Evolutionary conservation across 1,140 invertebrate species (phyloP), one percentile per base, ranked within the genome.

Genomic region (Periplaneta americana): DNA sequence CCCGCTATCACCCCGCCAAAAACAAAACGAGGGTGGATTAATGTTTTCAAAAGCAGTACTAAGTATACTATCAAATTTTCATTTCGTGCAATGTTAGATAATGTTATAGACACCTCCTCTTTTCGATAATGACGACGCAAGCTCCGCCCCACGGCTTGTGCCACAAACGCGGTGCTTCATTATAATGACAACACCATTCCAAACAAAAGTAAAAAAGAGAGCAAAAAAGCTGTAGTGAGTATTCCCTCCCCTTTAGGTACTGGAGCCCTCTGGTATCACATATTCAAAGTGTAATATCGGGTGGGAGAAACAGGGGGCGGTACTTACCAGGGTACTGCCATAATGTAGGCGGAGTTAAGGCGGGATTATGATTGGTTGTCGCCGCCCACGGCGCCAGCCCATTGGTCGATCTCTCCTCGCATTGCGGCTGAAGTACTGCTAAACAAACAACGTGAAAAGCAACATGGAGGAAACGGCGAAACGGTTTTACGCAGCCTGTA

Each of bases 361-460:
- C 78, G 81, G 74, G 79, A 81, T 82, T 75, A 76, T 83, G 82
- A 76, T 35, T 80, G 35, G 81, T 37, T 57, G 80, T 79, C 37
- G 80, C 78, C 82, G 83, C 83, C 82, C 84, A 83, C 82, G 84
- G 84, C 80, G 81, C 82, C n/a, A 82, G 82, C 75, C 83, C 82
- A 85, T 85, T 85, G 84, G 84, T 79, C 83, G 74, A 34, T n/a
- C 77, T 74, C 34, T 79, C 75, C 34, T 82, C 79, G 79, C 81
- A 82, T 75, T 83, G 82, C 1, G 78, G 78, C 82, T 75, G 78
- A 0, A 82, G 82, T 11, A 80, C 82, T 80, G 82, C 82, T 22
- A 31, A 34, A 75, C 34, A 74, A 75, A 80, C 79, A 80, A 37
- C 31, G 66, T 15, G 74, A 31, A 80, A 66, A 80, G 3, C 32